These are phyloP conservation scores for Tholera decimalis DNA, from an alignment of 2,888 invertebrate genomes.

Conservation along the genomic window DNA sequence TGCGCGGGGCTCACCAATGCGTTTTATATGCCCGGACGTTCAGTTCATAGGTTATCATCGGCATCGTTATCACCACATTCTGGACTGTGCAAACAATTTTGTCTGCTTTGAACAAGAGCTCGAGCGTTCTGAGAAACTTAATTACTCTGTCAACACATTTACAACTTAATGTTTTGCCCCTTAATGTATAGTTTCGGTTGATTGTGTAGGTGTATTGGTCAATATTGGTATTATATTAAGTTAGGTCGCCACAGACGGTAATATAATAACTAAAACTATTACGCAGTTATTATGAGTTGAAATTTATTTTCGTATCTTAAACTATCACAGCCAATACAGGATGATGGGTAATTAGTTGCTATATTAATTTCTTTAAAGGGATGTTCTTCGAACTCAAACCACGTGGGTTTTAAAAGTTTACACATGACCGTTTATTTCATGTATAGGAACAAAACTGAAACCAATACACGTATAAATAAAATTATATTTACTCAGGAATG, in stretches of 20 bases:
- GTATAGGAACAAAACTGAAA: no score
- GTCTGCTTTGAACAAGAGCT: slow-evolving; percentile 52
- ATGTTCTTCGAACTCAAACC: no score
- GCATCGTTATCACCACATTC: slow-evolving; percentile 73
- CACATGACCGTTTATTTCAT: no score
- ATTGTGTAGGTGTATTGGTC: background rate
- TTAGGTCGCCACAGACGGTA: slow-evolving; percentile 4
- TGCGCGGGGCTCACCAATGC: slow-evolving; percentile 26
- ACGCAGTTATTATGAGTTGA: background rate
- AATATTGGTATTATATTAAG: slow-evolving; percentile 21
- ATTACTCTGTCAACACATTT: slow-evolving; percentile 6
- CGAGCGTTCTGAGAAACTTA: slow-evolving; percentile 51
- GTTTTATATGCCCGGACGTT: slow-evolving; percentile 68
- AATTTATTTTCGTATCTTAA: no score
- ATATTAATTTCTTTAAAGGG: no score
- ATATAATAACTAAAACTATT: background rate
- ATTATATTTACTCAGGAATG: no score
- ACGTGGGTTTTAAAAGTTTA: no score
- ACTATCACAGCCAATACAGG: no score
- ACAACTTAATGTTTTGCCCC: background rate
- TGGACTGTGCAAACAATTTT: slow-evolving; percentile 66
- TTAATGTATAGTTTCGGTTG: slow-evolving; percentile 31
- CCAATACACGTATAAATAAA: no score
- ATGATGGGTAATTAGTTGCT: no score
- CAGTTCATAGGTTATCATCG: slow-evolving; percentile 77